These are phyloP conservation scores for Diabrotica balteata DNA, from an alignment of 2,888 invertebrate species.

Conservation along the genomic window DNA sequence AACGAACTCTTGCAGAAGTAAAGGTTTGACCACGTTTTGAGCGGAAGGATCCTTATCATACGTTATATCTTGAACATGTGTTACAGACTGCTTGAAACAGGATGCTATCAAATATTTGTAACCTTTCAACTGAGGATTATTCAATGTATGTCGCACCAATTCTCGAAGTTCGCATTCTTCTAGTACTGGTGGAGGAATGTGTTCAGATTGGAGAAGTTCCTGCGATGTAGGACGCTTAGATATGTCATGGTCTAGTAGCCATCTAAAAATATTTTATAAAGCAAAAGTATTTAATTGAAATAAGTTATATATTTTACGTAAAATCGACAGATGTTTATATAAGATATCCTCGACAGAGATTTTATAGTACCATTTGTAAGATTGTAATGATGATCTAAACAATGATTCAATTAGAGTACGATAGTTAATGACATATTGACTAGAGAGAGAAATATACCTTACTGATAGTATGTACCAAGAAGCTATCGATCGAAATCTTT, in stretches of 20 bases:
- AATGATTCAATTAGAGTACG: too few relatives aligned
- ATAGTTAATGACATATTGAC: too few relatives aligned
- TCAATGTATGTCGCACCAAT: constrained; percentile 80
- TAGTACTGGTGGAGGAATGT: constrained; percentile 85
- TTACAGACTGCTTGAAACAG: constrained; percentile 64
- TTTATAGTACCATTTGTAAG: too few relatives aligned
- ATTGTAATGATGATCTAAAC: too few relatives aligned
- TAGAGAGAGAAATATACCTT: too few relatives aligned
- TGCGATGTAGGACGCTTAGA: constrained; percentile 83
- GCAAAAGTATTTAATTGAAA: too few relatives aligned
- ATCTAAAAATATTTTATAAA: constrained; percentile 55
- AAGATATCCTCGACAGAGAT: too few relatives aligned
- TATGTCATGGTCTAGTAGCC: constrained; percentile 88
- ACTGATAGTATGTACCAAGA: too few relatives aligned
- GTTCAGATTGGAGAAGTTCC: constrained; percentile 81
- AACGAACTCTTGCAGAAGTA: constrained; percentile 59
- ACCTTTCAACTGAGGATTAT: constrained; percentile 79
- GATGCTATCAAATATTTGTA: constrained; percentile 75
- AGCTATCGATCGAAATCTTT: too few relatives aligned
- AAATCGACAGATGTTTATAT: too few relatives aligned
- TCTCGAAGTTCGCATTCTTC: constrained; percentile 87
- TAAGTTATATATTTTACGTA: too few relatives aligned
- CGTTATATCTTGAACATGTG: constrained; percentile 74
- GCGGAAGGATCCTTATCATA: constrained; percentile 73
- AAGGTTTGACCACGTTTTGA: constrained; percentile 57